Evolutionary conservation across 1,140 invertebrate genomes (phyloP), one percentile per base, ranked within the genome.

Genomic region (Cydia strobilella): DNA sequence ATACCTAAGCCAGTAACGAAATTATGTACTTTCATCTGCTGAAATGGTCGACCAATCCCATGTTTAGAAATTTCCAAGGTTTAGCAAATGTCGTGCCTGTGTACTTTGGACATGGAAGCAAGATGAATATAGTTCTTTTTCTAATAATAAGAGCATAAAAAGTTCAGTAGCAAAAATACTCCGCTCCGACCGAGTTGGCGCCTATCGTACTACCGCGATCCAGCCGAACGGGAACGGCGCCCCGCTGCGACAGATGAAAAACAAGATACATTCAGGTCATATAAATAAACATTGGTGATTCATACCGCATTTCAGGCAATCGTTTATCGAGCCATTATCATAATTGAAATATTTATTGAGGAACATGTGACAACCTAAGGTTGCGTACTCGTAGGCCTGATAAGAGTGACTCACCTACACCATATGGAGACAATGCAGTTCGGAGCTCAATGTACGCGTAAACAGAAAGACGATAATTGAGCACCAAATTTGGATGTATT

Each of bases 161-260:
- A 69, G 65, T 69, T 69, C 31, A 69, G 65, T 18, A 80, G 75
- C 79, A 23, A 83, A 86, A 87, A 85, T 87, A 84, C 74, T 82
- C 76, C 39, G 59, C 65, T 72, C 54, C 75, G 77, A 75, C 88
- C 85, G 84, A 90, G 81, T 90, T 88, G 86, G 88, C 86, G 71
- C 25, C 65, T 39, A 12, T 10, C 15, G 27, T 31, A 69, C 65
- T 69, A 69, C 65, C 65, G 65, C 65, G 65, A 69, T 69, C 65
- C 65, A 18, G 27, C 65, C 6, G 65, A 69, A 69, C 31, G 65
- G 65, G 65, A 69, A 69, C 65, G 18, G 31, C 35, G 65, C 31
- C 65, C 65, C 65, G 31, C 65, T 39, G 18, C 65, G 65, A 69
- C 65, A 12, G n/a, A 42, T 69, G 65, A 71, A 42, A 35, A 65